These are phyloP conservation scores for Anser cygnoides DNA, from an alignment of 2,113 vertebrate species.

Conservation along the genomic window DNA sequence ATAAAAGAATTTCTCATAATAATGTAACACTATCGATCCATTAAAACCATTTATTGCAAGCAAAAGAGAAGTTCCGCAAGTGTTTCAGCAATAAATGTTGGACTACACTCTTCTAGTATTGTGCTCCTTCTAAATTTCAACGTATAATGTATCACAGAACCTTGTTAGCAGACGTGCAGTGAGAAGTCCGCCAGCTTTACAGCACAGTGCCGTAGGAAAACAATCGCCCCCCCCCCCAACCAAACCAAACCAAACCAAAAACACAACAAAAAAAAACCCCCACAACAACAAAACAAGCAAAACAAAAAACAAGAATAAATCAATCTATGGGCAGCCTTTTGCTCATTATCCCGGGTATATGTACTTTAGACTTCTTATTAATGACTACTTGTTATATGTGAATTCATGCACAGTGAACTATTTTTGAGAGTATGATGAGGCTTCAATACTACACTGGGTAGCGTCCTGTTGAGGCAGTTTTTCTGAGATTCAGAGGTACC, in stretches of 20 bases:
- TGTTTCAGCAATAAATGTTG: background rate
- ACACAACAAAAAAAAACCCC: too few species aligned
- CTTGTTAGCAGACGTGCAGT: background rate
- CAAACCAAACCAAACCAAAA: too few species aligned
- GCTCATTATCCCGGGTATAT: background rate
- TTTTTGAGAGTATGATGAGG: background rate
- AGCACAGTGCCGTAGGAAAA: background rate
- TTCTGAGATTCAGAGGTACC: background rate
- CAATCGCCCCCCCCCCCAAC: too few species aligned
- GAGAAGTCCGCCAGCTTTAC: background rate
- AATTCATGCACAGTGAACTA: background rate
- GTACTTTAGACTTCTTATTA: background rate
- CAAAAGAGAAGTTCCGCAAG: background rate
- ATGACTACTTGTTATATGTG: background rate
- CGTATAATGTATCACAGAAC: background rate
- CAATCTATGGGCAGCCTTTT: background rate
- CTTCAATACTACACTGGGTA: background rate
- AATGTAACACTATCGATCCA: background rate
- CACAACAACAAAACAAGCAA: background rate
- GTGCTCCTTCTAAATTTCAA: background rate
- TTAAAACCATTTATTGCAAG: conserved; percentile 1
- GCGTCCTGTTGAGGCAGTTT: background rate
- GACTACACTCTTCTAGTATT: background rate
- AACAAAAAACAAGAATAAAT: background rate
- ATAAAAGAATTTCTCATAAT: background rate